Evolutionary conservation across 1,140 invertebrate species (phyloP).

Genomic region (Ceratina australensis): DNA sequence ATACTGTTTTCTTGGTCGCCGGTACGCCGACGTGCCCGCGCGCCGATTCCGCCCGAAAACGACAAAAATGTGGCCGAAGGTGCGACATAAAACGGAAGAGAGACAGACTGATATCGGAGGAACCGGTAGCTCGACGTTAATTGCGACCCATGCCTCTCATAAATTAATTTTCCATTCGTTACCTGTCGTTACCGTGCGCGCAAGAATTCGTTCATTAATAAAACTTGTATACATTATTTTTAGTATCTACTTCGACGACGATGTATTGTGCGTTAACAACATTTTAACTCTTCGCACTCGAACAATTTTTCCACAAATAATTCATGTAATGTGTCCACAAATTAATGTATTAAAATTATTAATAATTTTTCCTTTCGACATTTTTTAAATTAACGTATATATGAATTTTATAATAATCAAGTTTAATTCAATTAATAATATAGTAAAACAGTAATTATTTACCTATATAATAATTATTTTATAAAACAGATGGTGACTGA

Average conservation of each 20-base stretch:
- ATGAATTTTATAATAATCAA: too few species aligned
- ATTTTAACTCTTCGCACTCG: too few species aligned
- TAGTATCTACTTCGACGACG: background rate
- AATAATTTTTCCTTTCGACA: too few species aligned
- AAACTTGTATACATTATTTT: background rate
- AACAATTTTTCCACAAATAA: too few species aligned
- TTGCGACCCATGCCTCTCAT: conserved; percentile 12
- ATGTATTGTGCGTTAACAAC: too few species aligned
- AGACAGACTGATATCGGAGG: background rate
- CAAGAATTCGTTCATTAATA: background rate
- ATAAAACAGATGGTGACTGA: too few species aligned
- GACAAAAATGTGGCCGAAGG: conserved; percentile 27
- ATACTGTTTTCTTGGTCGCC: conserved; percentile 41
- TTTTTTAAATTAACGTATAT: too few species aligned
- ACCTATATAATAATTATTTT: too few species aligned
- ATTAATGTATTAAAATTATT: too few species aligned
- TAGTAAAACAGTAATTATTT: too few species aligned
- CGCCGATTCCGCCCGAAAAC: conserved; percentile 28
- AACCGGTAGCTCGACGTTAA: conserved; percentile 26
- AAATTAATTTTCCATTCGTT: conserved; percentile 35
- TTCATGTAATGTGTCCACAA: too few species aligned
- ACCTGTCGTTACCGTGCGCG: background rate
- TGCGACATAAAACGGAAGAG: conserved; percentile 19
- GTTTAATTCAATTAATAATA: too few species aligned
- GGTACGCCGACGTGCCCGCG: conserved; percentile 5